Evolutionary conservation across 1,140 invertebrate genomes (phyloP).

Genomic region (Rhopalosiphum maidis): DNA sequence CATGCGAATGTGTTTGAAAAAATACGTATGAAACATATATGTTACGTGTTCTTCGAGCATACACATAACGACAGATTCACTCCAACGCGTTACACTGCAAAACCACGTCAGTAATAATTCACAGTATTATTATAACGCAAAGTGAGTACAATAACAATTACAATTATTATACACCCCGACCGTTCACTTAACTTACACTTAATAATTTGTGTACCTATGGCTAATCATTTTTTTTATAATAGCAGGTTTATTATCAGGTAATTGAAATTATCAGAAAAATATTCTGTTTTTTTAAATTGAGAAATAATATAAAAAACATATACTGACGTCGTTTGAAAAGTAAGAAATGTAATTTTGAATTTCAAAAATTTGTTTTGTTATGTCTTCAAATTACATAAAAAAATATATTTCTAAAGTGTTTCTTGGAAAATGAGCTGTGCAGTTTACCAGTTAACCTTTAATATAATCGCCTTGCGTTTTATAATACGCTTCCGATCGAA

Average conservation of each 20-base stretch:
- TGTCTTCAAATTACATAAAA: neutral
- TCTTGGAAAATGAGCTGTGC: neutral
- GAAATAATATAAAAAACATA: neutral
- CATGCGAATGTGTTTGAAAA: neutral
- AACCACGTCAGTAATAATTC: neutral
- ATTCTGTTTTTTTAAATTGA: neutral
- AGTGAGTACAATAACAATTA: no score
- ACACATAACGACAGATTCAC: neutral
- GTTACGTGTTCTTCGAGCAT: neutral
- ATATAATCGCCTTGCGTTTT: neutral
- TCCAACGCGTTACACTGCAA: neutral
- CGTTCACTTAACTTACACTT: neutral
- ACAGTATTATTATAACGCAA: neutral
- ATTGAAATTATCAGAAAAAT: neutral
- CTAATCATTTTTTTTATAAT: neutral
- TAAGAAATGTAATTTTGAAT: neutral
- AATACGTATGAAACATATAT: neutral
- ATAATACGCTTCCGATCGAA: neutral
- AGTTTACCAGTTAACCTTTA: neutral
- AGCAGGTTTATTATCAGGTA: no score
- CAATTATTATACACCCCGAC: no score
- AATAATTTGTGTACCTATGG: neutral
- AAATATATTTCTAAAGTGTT: neutral
- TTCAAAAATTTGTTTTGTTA: neutral
- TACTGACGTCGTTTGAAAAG: neutral